These are phyloP conservation scores for Eilema depressum DNA, from an alignment of 2,888 invertebrate species.

Conservation along the genomic window DNA sequence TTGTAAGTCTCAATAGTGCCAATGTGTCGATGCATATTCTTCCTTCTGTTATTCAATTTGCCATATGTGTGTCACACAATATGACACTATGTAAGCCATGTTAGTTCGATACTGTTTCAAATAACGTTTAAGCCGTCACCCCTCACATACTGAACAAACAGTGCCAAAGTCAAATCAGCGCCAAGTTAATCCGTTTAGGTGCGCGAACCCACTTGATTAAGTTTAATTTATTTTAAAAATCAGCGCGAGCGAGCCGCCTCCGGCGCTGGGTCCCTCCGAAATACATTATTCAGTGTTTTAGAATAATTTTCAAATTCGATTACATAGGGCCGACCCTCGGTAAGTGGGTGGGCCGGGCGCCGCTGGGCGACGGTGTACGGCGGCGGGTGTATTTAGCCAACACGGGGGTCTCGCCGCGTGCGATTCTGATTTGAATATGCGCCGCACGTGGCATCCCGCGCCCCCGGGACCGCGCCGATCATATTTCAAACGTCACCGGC, in stretches of 20 bases:
- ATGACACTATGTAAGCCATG: conserved; percentile 53
- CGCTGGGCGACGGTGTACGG: conserved; percentile 47
- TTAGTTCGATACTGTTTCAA: conserved; percentile 74
- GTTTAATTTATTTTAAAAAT: conserved; percentile 87
- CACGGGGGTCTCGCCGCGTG: conserved; percentile 85
- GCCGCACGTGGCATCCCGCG: conserved; percentile 83
- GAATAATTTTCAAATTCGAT: conserved; percentile 88
- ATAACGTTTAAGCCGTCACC: conserved; percentile 77
- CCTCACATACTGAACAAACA: conserved; percentile 80
- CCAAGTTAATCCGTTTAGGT: conserved; percentile 87
- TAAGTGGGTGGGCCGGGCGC: conserved; percentile 83
- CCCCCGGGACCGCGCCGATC: conserved; percentile 83
- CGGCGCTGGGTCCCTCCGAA: conserved; percentile 80
- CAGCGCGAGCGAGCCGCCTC: conserved; percentile 80
- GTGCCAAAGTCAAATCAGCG: conserved; percentile 83
- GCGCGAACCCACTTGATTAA: conserved; percentile 87
- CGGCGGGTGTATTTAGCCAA: conserved; percentile 87
- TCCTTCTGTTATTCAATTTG: background rate
- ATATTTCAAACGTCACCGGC: conserved; percentile 87
- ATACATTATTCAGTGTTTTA: conserved; percentile 88
- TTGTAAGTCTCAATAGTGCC: too few relatives aligned
- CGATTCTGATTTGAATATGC: conserved; percentile 86
- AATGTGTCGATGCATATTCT: background rate
- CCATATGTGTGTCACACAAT: conserved; percentile 10
- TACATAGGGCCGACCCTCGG: conserved; percentile 86